Evolutionary conservation across 2,113 vertebrate species (phyloP).

Genomic region (Pollimyrus isidori): DNA sequence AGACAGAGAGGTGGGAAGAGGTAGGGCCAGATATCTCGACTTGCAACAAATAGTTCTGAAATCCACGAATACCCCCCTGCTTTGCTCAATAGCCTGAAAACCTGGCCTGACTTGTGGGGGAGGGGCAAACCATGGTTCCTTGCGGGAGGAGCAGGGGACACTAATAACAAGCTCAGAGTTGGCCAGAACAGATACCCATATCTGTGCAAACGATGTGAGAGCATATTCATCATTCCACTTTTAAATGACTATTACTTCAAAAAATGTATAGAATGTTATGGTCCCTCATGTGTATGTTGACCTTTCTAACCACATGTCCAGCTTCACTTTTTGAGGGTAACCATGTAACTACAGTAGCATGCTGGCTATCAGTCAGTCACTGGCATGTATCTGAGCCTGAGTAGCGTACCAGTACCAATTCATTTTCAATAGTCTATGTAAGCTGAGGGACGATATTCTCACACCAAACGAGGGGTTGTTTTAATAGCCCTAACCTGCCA

Average conservation of each 20-base stretch:
- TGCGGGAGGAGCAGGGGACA: neutral
- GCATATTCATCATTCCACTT: neutral
- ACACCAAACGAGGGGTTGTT: neutral
- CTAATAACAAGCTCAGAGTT: neutral
- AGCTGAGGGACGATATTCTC: neutral
- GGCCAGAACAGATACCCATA: neutral
- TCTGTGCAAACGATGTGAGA: neutral
- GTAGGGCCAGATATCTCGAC: neutral
- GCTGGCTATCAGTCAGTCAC: neutral
- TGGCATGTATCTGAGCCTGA: neutral
- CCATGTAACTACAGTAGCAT: neutral
- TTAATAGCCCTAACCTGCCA: neutral
- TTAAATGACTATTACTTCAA: neutral
- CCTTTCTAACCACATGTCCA: neutral
- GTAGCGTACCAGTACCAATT: neutral
- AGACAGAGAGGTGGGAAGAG: constrained; percentile 41
- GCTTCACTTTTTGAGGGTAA: neutral
- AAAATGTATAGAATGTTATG: neutral
- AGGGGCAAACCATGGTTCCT: neutral
- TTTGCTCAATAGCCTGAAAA: neutral
- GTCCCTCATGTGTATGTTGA: neutral
- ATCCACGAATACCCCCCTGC: neutral
- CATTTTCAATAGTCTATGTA: neutral
- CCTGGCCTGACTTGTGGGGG: neutral
- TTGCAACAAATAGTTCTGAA: neutral